These are phyloP conservation scores for Astreopora myriophthalma DNA, from an alignment of 64 coral and sea anemone species.

Conservation along the genomic window DNA sequence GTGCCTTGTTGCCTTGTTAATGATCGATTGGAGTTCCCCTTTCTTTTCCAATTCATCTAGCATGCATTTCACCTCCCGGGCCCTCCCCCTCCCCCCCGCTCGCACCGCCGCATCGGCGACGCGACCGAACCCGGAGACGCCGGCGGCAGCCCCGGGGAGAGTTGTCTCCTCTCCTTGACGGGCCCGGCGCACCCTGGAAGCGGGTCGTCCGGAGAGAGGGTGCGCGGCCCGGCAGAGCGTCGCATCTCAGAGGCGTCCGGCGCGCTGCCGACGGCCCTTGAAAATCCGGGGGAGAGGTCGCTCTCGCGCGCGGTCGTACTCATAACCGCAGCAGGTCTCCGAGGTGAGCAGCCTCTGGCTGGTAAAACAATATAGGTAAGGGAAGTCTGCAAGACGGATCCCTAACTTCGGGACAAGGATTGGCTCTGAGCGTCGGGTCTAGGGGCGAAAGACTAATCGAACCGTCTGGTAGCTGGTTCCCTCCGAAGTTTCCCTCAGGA, in stretches of 20 bases:
- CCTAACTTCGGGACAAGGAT: conserved; percentile 60
- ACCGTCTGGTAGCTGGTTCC: conserved; percentile 89
- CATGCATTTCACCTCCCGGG: too few species aligned
- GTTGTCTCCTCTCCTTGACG: too few species aligned
- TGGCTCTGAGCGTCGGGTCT: conserved; percentile 48
- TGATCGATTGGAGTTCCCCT: too few species aligned
- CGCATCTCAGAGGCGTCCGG: conserved; percentile 9
- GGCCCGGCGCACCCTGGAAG: conserved; percentile 14
- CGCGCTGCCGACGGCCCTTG: conserved; percentile 11
- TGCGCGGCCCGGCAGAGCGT: neutral
- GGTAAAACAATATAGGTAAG: conserved; percentile 20
- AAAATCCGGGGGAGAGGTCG: conserved; percentile 53
- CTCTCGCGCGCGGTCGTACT: conserved; percentile 42
- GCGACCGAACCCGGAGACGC: conserved; percentile 63
- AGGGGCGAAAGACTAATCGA: conserved; percentile 83
- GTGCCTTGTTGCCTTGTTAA: too few species aligned
- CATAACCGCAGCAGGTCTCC: conserved; percentile 73
- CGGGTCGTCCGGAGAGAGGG: conserved; percentile 1
- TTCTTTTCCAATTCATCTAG: too few species aligned
- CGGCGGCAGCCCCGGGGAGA: conserved; percentile 30
- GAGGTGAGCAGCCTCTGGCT: conserved; percentile 51
- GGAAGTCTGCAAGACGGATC: conserved; percentile 34
- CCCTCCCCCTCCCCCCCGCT: too few species aligned
- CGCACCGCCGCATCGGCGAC: too few species aligned
- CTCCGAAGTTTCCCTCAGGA: conserved; percentile 93